phyloP scores from a whole-genome alignment of 2,888 invertebrate genomes.

The Patella ulyssiponensis region DNA sequence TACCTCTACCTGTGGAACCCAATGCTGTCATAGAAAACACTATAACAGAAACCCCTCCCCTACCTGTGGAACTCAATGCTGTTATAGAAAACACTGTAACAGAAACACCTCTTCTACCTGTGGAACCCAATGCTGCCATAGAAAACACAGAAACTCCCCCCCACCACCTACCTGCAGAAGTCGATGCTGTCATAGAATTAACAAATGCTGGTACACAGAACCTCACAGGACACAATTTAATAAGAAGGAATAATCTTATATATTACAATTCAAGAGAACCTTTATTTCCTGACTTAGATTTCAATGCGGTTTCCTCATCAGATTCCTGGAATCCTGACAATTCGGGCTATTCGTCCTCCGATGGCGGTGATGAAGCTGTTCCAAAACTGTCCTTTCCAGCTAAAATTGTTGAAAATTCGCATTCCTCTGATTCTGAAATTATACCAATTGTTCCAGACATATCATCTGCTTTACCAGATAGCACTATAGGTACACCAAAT shows the following conservation, averaged over 20 bases:
- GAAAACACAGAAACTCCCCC: too few species aligned
- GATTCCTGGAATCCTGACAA: not conserved
- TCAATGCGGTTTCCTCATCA: not conserved
- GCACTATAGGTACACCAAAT: not conserved
- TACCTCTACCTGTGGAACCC: too few species aligned
- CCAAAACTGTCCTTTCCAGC: not conserved
- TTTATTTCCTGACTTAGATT: not conserved
- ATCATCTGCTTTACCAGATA: not conserved
- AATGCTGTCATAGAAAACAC: too few species aligned
- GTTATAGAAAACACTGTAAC: too few species aligned
- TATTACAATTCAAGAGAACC: not conserved
- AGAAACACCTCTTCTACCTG: too few species aligned
- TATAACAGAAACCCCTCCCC: too few species aligned
- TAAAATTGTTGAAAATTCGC: not conserved
- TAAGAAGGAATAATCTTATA: not conserved
- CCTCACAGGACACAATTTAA: not conserved
- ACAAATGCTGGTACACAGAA: too few species aligned
- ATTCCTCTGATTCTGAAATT: constrained; percentile 1
- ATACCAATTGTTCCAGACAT: not conserved
- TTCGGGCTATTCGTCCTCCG: not conserved
- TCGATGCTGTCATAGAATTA: too few species aligned
- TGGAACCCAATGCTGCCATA: too few species aligned
- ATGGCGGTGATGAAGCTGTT: not conserved
- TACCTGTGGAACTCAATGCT: too few species aligned
- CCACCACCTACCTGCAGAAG: too few species aligned